Conservation (phyloP, 2,797 vertebrate genomes). For the Mormyrus hasselquistii region DNA sequence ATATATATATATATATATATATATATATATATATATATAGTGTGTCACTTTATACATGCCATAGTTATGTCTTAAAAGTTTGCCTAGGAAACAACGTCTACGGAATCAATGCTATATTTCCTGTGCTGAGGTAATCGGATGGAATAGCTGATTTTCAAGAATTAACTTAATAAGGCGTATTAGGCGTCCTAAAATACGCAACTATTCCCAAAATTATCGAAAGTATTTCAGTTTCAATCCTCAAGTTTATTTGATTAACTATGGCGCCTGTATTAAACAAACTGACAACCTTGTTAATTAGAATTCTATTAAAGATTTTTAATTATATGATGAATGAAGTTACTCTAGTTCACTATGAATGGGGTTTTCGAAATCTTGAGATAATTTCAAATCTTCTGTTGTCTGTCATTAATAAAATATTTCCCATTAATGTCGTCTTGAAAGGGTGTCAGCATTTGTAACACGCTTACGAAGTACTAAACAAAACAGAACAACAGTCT, state of each 20-base stretch:
- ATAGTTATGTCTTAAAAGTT: not conserved
- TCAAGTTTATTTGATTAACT: not conserved
- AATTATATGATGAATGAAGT: not conserved
- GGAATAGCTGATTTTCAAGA: not conserved
- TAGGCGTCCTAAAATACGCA: not conserved
- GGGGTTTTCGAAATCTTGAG: not conserved
- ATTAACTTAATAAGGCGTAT: not conserved
- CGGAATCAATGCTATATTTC: not conserved
- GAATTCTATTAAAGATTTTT: not conserved
- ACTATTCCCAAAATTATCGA: not conserved
- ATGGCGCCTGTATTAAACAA: not conserved
- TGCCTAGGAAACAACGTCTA: not conserved
- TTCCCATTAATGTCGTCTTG: not conserved
- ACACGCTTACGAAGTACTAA: not conserved
- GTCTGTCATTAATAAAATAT: not conserved
- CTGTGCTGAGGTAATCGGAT: not conserved
- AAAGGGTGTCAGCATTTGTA: not conserved
- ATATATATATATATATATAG: not conserved
- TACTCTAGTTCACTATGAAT: not conserved
- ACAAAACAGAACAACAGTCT: not conserved
- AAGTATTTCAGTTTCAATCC: not conserved
- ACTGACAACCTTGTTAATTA: not conserved
- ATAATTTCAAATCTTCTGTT: not conserved
- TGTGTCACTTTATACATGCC: not conserved
- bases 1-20: too few relatives aligned